These are phyloP conservation scores for Anableps anableps DNA, from an alignment of 2,797 vertebrate genomes.

Conservation along the genomic window DNA sequence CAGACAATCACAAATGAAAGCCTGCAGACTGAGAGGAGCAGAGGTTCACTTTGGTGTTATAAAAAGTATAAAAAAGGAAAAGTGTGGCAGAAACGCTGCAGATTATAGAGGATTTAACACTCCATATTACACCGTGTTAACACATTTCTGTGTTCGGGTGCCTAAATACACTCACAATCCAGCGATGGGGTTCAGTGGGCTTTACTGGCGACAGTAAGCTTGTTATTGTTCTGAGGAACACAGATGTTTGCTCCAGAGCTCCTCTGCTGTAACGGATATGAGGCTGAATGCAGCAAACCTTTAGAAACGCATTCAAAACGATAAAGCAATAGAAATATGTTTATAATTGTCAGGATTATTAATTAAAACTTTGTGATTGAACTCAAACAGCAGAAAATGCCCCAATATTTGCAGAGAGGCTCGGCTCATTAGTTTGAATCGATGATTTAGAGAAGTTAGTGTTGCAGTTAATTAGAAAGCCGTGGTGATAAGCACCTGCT, in stretches of 20 bases:
- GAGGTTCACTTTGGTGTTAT: conserved; percentile 39
- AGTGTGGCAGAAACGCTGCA: conserved; percentile 46
- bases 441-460: conserved; percentile 60
- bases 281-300: conserved; percentile 12
- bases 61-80: conserved; percentile 41
- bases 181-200: conserved; percentile 29
- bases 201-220: conserved; percentile 28
- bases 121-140: conserved; percentile 30
- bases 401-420: conserved; percentile 66
- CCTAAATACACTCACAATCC: conserved; percentile 47
- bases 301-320: conserved; percentile 12
- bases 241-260: conserved; percentile 26
- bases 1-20: background rate
- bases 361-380: conserved; percentile 33
- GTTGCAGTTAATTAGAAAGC: conserved; percentile 76
- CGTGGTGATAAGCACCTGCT: conserved; percentile 68
- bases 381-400: conserved; percentile 40
- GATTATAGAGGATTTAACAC: conserved; percentile 71
- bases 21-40: conserved; percentile 25
- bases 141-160: conserved; percentile 42
- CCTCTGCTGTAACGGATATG: conserved; percentile 4
- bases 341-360: conserved; percentile 18
- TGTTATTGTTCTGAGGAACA: conserved; percentile 40
- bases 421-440: conserved; percentile 57
- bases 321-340: conserved; percentile 16